phyloP scores from a whole-genome alignment of 1,140 invertebrate species.

The Idris sp. region DNA sequence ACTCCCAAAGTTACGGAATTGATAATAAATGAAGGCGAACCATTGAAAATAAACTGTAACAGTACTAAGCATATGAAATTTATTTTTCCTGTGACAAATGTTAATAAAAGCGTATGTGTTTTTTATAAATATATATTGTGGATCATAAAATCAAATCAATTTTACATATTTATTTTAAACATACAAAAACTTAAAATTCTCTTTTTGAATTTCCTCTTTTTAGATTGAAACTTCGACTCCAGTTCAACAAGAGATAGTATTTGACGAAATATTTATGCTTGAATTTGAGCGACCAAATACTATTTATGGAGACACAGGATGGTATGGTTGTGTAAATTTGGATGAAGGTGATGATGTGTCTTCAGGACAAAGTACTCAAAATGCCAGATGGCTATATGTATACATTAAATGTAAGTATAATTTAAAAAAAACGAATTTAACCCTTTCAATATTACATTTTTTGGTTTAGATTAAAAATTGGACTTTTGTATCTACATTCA shows the following conservation, averaged over 20 bases:
- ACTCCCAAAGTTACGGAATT: background rate
- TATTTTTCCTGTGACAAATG: background rate
- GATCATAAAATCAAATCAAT: too few species aligned
- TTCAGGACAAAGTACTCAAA: slow-evolving; percentile 66
- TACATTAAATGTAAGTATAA: slow-evolving; percentile 83
- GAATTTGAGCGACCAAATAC: slow-evolving; percentile 59
- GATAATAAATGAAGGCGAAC: slow-evolving; percentile 19
- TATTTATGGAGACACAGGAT: slow-evolving; percentile 78
- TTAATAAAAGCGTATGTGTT: background rate
- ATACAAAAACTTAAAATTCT: too few species aligned
- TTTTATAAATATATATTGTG: too few species aligned
- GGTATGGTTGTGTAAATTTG: slow-evolving; percentile 80
- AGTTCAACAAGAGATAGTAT: slow-evolving; percentile 12
- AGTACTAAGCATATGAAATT: slow-evolving; percentile 3
- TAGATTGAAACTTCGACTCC: too few species aligned
- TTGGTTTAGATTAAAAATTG: too few species aligned
- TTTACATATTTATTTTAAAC: too few species aligned
- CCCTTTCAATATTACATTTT: too few species aligned
- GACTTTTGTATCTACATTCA: too few species aligned
- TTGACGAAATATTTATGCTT: slow-evolving; percentile 11
- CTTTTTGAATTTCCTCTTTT: too few species aligned
- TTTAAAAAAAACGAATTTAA: too few species aligned
- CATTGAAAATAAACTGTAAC: slow-evolving; percentile 13
- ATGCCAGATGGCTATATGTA: slow-evolving; percentile 80
- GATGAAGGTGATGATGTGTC: slow-evolving; percentile 67